phyloP scores from a whole-genome alignment of 2,113 vertebrate genomes.

The Mirounga angustirostris region DNA sequence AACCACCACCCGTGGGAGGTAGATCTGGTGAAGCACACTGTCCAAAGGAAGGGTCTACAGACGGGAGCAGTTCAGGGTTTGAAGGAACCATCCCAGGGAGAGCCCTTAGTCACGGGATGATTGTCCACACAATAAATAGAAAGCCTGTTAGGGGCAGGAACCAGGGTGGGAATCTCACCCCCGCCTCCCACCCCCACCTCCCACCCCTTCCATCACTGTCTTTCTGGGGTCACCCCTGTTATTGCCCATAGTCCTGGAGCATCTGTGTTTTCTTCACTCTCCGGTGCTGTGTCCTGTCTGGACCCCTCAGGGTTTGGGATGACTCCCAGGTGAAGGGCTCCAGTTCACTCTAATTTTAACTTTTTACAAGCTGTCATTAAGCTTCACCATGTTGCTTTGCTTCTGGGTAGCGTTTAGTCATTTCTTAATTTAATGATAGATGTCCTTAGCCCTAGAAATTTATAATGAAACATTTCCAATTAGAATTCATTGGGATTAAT shows the following conservation, averaged over 20 bases:
- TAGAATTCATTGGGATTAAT: constrained; percentile 38
- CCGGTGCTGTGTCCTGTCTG: neutral
- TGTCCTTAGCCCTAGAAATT: constrained; percentile 59
- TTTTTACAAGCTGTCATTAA: constrained; percentile 70
- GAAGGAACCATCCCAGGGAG: neutral
- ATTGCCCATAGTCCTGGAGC: neutral
- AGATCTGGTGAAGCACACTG: neutral
- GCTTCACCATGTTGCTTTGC: constrained; percentile 50
- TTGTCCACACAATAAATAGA: neutral
- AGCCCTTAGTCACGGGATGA: neutral
- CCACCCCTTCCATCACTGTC: accelerated
- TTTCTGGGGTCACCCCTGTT: neutral
- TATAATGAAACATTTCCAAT: constrained; percentile 60
- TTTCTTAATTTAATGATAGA: constrained; percentile 63
- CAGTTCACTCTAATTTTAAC: constrained; percentile 66
- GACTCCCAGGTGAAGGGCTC: constrained; percentile 20
- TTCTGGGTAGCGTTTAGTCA: constrained; percentile 75
- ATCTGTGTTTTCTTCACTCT: neutral
- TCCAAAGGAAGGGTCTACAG: neutral
- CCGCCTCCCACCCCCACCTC: neutral
- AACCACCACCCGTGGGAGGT: neutral
- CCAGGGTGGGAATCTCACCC: neutral
- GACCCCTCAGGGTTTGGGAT: constrained; percentile 43
- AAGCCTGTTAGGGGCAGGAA: neutral
- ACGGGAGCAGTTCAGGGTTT: neutral